Percentiles rank a stretch among this genome's conserved stretches.
phyloP scores from a whole-genome alignment of 2,113 vertebrate species.

The Cyphomyrus discorhynchus region DNA sequence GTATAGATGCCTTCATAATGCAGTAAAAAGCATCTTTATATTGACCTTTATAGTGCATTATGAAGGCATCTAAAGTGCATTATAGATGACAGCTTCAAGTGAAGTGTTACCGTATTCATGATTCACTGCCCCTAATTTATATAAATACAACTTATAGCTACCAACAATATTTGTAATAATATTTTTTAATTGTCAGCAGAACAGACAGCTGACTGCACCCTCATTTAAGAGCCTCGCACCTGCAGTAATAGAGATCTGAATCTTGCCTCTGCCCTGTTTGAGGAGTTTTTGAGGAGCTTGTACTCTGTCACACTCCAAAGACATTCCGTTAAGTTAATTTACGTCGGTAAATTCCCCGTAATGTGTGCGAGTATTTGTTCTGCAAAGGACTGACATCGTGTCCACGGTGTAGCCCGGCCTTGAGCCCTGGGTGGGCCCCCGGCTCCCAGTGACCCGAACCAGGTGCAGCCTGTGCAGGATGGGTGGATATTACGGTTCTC shows the following conservation, averaged over 20 bases:
- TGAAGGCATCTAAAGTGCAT: not conserved
- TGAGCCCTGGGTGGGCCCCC: not conserved
- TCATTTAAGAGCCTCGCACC: not conserved
- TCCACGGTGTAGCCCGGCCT: not conserved
- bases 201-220: not conserved
- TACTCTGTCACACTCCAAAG: not conserved
- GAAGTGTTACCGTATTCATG: not conserved
- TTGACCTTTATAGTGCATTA: not conserved
- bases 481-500: not conserved
- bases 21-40: not conserved
- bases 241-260: not conserved
- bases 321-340: not conserved
- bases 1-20: not conserved
- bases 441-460: not conserved
- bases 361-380: not conserved
- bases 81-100: not conserved
- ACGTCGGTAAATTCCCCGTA: not conserved
- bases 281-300: not conserved
- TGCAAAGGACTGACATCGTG: not conserved
- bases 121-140: not conserved
- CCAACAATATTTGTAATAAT: not conserved
- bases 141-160: not conserved
- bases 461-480: not conserved
- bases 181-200: not conserved
- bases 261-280: not conserved